Conservation (phyloP, 2,888 invertebrate genomes). For the Nomada goodeniana region DNA sequence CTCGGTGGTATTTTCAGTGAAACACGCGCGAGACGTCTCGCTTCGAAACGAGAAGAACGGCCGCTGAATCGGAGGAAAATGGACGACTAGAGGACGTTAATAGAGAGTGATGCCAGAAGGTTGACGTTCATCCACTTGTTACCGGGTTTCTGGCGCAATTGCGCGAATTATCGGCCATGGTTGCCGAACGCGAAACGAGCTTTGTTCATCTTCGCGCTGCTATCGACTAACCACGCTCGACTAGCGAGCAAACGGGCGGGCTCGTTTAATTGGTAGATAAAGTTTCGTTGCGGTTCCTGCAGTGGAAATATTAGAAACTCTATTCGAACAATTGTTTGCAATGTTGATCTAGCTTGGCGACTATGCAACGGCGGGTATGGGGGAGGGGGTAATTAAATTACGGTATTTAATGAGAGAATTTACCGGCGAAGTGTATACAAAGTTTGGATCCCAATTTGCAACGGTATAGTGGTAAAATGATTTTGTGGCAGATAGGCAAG, state of each 20-base stretch:
- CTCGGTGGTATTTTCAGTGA: conserved; percentile 49
- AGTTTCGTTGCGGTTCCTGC: background rate
- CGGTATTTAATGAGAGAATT: background rate
- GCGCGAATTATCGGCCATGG: conserved; percentile 7
- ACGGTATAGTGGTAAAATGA: too few species aligned
- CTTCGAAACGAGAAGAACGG: background rate
- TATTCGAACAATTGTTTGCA: conserved; percentile 3
- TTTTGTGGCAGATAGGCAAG: too few species aligned
- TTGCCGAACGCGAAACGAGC: conserved; percentile 3
- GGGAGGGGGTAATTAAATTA: too few species aligned
- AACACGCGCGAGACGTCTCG: conserved; percentile 21
- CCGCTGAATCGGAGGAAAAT: conserved; percentile 9
- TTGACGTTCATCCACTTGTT: conserved; percentile 11
- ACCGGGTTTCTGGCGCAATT: conserved; percentile 13
- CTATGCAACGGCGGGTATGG: background rate
- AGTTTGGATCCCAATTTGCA: background rate
- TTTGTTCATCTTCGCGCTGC: background rate
- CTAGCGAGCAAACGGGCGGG: background rate
- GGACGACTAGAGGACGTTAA: conserved; percentile 4
- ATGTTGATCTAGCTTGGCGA: background rate
- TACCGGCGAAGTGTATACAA: too few species aligned
- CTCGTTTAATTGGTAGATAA: conserved; percentile 13
- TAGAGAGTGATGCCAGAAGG: background rate
- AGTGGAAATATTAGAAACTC: conserved; percentile 13
- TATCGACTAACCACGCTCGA: background rate